Evolutionary conservation across 2,797 vertebrate species (phyloP), one percentile per base, ranked within the genome.

Genomic region (Erpetoichthys calabaricus): DNA sequence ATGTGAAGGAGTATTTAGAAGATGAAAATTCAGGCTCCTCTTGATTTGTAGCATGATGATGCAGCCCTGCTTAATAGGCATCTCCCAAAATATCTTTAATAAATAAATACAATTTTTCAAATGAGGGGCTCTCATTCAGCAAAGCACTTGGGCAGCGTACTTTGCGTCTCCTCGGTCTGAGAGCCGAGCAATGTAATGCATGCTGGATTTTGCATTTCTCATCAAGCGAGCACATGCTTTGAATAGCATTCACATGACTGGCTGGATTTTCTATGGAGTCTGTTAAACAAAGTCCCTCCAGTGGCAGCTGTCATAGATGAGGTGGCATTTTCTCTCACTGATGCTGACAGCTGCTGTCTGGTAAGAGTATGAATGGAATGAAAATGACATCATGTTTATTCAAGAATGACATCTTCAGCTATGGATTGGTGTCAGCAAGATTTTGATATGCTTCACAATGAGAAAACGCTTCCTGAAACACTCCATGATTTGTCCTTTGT

Each of bases 341-440:
- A 83, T 72, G 83, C 87, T 93, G 92, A 92, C 90, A 94, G 90
- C 86, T 84, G 84, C 89, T 94, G 92, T 93, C 91, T 87, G 80
- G 75, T 79, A 79, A 75, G 86, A 87, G 85, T 80, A 82, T 85
- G 82, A 87, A 90, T 88, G 85, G 81, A 84, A 89, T 84, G 80
- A 89, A 86, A 91, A 86, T 94, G 90, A 92, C 90, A 91, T 86
- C 82, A 89, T 92, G 91, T 92, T 91, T 92, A 91, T 94, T 93
- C 88, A 72, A 75, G 79, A 83, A 85, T 92, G 90, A 93, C 87
- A 89, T 82, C 81, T 76, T 70, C 73, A 82, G 83, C 83, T 71
- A 71, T 74, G 81, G 85, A 90, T 91, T 84, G 82, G 84, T 92
- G 89, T 92, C 89, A 82, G 83, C 83, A 82, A 82, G 80, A 85